These are phyloP conservation scores for Tanypteryx hageni DNA, from an alignment of 2,888 invertebrate genomes.

Conservation along the genomic window DNA sequence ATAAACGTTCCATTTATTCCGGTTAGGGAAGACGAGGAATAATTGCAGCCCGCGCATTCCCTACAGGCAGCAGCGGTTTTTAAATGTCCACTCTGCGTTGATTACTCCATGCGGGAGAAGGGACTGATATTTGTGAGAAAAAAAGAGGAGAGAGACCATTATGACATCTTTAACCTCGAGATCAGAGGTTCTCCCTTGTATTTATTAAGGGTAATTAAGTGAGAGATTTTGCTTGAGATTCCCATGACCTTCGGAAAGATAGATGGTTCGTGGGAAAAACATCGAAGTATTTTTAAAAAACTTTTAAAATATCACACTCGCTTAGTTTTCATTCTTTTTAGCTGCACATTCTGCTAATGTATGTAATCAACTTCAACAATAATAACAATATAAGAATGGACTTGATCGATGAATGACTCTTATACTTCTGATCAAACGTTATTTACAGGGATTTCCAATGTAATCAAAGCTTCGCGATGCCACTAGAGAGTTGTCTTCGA, in stretches of 20 bases:
- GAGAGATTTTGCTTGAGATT: background rate
- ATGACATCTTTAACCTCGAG: background rate
- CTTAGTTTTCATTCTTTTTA: no score
- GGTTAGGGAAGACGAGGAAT: slow-evolving; percentile 24
- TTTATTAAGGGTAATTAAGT: background rate
- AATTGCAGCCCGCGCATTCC: slow-evolving; percentile 2
- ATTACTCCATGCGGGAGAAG: background rate
- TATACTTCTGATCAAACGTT: no score
- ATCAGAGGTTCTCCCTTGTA: background rate
- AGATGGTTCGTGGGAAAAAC: background rate
- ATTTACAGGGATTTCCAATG: no score
- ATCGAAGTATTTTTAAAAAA: background rate
- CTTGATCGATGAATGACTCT: no score
- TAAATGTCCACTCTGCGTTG: slow-evolving; percentile 20
- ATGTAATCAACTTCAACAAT: no score
- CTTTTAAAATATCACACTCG: background rate
- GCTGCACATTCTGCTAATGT: no score
- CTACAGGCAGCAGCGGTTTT: background rate
- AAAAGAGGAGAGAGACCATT: background rate
- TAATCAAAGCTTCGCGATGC: no score
- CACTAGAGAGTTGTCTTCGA: no score
- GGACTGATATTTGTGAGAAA: background rate
- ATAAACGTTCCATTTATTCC: slow-evolving; percentile 30
- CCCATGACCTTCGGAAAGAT: background rate
- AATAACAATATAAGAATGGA: no score